Evolutionary conservation across 1,140 invertebrate species (phyloP), one percentile per base, ranked within the genome.

Genomic region (Archegozetes longisetosus): DNA sequence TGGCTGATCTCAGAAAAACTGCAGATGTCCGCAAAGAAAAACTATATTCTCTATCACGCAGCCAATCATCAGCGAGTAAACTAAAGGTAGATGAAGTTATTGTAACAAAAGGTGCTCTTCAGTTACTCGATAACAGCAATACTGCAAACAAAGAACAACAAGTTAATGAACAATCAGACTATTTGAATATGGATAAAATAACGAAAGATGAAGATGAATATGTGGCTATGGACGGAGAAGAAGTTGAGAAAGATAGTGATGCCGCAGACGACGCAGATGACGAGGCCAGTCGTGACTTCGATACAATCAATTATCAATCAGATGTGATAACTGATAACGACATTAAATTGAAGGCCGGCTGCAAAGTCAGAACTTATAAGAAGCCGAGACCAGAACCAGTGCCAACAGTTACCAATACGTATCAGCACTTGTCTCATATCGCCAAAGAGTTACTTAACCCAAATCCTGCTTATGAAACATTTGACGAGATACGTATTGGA

Each of bases 241-340:
- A 27, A 20, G 20, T 32, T 13, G 54, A 22, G 24, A 65, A 65
- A 40, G 61, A 72, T 78, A 79, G 79, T 0, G 84, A 86, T 65
- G 82, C 82, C 67, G 87, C 84, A 48, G 55, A 47, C 0, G 85
- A 88, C 73, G 83, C 83, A 1, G 86, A 89, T 67, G 86, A 89
- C 71, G 86, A 88, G 72, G 81, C 80, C 12, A 84, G 82, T 0
- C 85, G 85, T 69, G 84, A 88, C 66, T 69, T 83, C 47, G 81
- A 84, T 64, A 79, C 79, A 0, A 46, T 12, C 27, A 22, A 32
- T 17, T 49, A 57, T 57, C 17, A 53, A 27, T 28, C 4, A 46
- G 51, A 60, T n/a, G 12, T 53, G 1, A 32, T 40, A 6, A 27
- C 26, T 13, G 52, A 53, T 3, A 24, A 53, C 2, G 57, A 51